Evolutionary conservation across 1,140 invertebrate species (phyloP), one percentile per base, ranked within the genome.

Genomic region (Mylabris phalerata): DNA sequence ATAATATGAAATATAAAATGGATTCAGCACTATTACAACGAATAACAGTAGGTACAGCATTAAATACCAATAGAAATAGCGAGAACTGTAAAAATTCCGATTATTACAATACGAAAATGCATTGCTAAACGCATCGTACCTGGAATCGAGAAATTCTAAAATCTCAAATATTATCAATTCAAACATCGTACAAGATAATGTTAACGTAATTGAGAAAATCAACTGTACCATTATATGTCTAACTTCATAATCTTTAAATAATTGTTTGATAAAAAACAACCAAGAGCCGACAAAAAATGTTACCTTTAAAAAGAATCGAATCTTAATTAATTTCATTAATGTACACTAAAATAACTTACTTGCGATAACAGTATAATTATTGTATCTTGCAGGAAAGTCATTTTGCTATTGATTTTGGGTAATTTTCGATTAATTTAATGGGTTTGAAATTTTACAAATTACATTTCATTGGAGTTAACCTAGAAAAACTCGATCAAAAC

Each of bases 161-260:
- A 99, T 99, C 81, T 99, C 98, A 81, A 99, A 99, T 74, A 99
- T 99, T 60, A 99, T 98, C 25, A 99, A 79, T 75, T 99, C 97
- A 78, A 99, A 99, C 93, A 99, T 97, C 4, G 94, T 98, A 73
- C 97, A 98, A 10, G 96, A 99, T 3, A 99, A 76, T 4, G 97
- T 89, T 75, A 99, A 97, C 42, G 95, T 99, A 4, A 90, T 83
- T 0, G 95, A 97, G 75, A 99, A 99, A 68, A 98, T 93, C 3
- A 98, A 76, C 73, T 98, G 92, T 5, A 99, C 94, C 46, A 95
- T 77, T 60, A 86, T 84, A 73, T 98, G 93, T 71, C 96, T 90
- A 2, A 98, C 92, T 82, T 99, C 98, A 82, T 99, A 99, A 75
- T 99, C 94, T 67, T 90, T 86, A 74, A 99, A 99, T 46, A 99